Conservation (phyloP, 92 coral and sea anemone genomes). For the Zoanthus solanderi region DNA sequence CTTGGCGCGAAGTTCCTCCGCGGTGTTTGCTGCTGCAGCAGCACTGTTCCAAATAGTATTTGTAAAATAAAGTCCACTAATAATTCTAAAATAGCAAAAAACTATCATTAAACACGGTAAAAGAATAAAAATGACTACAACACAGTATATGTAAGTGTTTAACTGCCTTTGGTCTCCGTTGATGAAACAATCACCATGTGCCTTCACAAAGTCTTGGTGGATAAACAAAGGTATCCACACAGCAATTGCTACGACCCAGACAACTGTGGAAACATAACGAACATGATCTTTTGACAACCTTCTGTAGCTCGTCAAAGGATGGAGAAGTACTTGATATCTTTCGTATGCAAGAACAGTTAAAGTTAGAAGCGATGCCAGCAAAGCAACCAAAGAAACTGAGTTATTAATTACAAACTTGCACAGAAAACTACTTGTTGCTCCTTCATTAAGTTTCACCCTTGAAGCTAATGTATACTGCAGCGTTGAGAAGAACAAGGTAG, state of each 20-base stretch:
- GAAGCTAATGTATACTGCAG: constrained; percentile 65
- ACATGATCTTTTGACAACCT: constrained; percentile 64
- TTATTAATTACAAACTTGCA: constrained; percentile 82
- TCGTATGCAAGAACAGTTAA: constrained; percentile 82
- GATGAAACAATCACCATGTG: constrained; percentile 23
- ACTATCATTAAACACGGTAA: constrained; percentile 58
- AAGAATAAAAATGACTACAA: constrained; percentile 58
- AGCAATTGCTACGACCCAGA: constrained; percentile 70
- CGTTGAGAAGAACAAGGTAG: constrained; percentile 68
- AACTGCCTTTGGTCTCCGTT: neutral
- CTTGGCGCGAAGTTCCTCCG: constrained; percentile 60
- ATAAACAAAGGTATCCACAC: constrained; percentile 76
- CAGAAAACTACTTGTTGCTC: constrained; percentile 62
- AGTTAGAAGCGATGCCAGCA: constrained; percentile 78
- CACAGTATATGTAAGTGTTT: constrained; percentile 60
- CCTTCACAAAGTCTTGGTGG: constrained; percentile 47
- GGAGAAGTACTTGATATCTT: constrained; percentile 79
- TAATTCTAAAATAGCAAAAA: constrained; percentile 77
- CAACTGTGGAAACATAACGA: constrained; percentile 63
- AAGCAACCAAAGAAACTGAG: constrained; percentile 68
- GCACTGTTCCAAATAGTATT: constrained; percentile 77
- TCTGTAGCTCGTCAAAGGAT: constrained; percentile 54
- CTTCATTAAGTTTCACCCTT: constrained; percentile 57
- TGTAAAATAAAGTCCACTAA: constrained; percentile 76
- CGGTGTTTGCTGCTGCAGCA: constrained; percentile 6